These are phyloP conservation scores for Acanthornis magna DNA, from an alignment of 2,797 vertebrate species.

Conservation along the genomic window DNA sequence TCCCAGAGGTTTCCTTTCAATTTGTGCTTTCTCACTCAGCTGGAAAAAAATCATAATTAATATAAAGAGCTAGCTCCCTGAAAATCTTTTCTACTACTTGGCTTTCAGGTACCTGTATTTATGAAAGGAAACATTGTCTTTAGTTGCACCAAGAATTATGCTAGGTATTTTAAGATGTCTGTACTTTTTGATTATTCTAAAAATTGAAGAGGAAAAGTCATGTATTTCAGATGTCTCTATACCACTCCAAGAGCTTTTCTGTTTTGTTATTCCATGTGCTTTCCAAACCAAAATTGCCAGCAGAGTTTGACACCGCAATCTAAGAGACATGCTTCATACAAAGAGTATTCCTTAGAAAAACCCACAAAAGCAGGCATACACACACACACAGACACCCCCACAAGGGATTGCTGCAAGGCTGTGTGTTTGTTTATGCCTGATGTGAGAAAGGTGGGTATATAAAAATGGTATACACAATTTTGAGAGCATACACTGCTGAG, in stretches of 20 bases:
- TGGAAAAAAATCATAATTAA: not conserved
- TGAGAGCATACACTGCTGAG: not conserved
- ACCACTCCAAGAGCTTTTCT: not conserved
- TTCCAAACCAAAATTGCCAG: not conserved
- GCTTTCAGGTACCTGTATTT: not conserved
- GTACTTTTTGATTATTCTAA: not conserved
- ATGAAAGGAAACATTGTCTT: not conserved
- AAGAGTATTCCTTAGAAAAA: not conserved
- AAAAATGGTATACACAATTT: not conserved
- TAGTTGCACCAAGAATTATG: not conserved
- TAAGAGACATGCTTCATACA: not conserved
- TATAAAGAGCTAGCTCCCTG: not conserved
- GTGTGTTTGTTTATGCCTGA: not conserved
- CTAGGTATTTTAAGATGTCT: not conserved
- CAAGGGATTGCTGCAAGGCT: not conserved
- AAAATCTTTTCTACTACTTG: not conserved
- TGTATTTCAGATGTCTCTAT: not conserved
- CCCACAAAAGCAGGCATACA: not conserved
- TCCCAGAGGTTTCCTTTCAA: not conserved
- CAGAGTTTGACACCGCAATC: not conserved
- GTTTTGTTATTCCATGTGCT: not conserved
- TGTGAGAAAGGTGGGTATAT: not conserved
- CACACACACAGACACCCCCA: not conserved
- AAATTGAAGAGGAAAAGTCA: not conserved
- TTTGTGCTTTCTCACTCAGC: not conserved